Percentiles rank a stretch among this genome's conserved stretches.
phyloP scores from a whole-genome alignment of 2,888 invertebrate species.

The Callimorpha dominula region DNA sequence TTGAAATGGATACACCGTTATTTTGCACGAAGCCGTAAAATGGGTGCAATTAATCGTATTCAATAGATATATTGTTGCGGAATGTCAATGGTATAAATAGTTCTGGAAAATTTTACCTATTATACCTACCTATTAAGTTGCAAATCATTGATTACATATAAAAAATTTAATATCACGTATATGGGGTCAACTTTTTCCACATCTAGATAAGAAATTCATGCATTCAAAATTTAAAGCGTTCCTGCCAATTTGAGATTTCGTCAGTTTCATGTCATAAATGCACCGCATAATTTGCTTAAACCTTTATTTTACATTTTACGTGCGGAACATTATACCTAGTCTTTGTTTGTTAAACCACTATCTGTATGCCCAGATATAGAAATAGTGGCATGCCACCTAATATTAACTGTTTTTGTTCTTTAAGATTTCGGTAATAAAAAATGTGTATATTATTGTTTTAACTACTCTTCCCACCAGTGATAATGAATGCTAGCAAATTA shows the following conservation, averaged over 20 bases:
- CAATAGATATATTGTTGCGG: constrained; percentile 35
- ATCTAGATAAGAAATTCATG: too few relatives aligned
- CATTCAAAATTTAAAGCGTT: not conserved
- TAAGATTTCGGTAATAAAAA: not conserved
- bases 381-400: not conserved
- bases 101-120: not conserved
- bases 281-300: too few relatives aligned
- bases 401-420: not conserved
- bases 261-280: not conserved
- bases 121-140: not conserved
- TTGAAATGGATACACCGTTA: constrained; percentile 79
- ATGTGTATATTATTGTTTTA: too few relatives aligned
- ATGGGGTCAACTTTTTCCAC: not conserved
- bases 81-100: constrained; percentile 30
- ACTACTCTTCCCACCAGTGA: too few relatives aligned
- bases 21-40: constrained; percentile 70
- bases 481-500: not conserved
- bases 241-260: not conserved
- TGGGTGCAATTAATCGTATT: constrained; percentile 61
- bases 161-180: not conserved
- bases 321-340: not conserved
- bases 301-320: not conserved
- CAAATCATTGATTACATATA: not conserved
- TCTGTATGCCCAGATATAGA: too few relatives aligned
- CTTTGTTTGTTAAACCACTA: not conserved